These are phyloP conservation scores for Aphidius ervi DNA, from an alignment of 1,140 invertebrate genomes.

Conservation along the genomic window DNA sequence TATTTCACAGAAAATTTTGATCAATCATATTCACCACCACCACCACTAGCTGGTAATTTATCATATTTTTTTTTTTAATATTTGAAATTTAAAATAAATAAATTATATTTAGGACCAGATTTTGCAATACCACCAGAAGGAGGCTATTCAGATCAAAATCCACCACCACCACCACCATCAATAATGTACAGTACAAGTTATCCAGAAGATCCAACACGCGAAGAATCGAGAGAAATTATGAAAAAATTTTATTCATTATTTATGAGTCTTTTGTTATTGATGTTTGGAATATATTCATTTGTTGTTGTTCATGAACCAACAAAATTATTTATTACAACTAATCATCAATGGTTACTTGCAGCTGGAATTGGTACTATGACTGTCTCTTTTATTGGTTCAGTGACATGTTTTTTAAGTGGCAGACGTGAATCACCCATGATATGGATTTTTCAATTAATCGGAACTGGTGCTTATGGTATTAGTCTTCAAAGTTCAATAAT, in stretches of 20 bases:
- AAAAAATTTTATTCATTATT: conserved; percentile 83
- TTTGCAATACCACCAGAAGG: no score
- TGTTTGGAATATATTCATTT: conserved; percentile 71
- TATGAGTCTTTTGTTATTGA: conserved; percentile 74
- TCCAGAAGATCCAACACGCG: conserved; percentile 55
- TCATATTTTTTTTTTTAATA: no score
- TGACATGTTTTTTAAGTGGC: conserved; percentile 84
- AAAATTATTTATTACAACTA: conserved; percentile 52
- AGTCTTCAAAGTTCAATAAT: conserved; percentile 67
- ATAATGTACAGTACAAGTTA: conserved; percentile 41
- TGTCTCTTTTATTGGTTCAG: conserved; percentile 69
- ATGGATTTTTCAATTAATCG: conserved; percentile 81
- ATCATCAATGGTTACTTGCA: conserved; percentile 53
- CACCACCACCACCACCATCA: conserved; percentile 25
- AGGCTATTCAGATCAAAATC: conserved; percentile 22
- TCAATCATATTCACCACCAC: no score
- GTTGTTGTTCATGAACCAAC: conserved; percentile 71
- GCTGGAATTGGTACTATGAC: conserved; percentile 68
- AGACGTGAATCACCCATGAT: conserved; percentile 82
- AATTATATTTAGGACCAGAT: no score
- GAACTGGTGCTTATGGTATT: conserved; percentile 77
- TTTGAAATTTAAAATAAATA: no score
- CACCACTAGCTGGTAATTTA: no score
- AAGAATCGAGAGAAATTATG: no score
- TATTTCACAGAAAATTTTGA: no score